Percentiles rank a stretch among this genome's conserved stretches.
Evolutionary conservation across 2,888 invertebrate genomes (phyloP).

Genomic region (Sisyra nigra): DNA sequence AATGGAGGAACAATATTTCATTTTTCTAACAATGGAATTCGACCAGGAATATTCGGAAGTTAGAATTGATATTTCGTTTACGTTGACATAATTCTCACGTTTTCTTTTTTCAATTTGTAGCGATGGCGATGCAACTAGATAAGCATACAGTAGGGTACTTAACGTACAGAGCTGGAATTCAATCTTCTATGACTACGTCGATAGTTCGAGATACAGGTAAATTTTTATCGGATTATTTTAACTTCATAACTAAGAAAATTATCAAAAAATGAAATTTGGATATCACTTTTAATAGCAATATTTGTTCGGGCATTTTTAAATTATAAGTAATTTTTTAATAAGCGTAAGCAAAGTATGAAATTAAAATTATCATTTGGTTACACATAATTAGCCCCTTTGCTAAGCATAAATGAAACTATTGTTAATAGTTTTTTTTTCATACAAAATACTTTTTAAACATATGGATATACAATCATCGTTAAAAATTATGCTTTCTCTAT

Average conservation of each 20-base stretch:
- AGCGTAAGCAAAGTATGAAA: too few species aligned
- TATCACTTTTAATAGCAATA: too few species aligned
- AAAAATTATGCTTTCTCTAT: too few species aligned
- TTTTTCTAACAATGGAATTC: conserved; percentile 41
- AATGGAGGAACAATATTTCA: conserved; percentile 63
- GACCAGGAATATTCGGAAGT: conserved; percentile 66
- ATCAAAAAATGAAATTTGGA: too few species aligned
- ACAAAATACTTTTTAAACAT: too few species aligned
- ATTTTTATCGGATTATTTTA: conserved; percentile 1
- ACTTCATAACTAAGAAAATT: not conserved
- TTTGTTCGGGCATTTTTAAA: not conserved
- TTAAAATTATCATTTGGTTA: too few species aligned
- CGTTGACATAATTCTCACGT: not conserved
- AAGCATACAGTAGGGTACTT: conserved; percentile 78
- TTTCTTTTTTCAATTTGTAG: conserved; percentile 27
- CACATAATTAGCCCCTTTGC: too few species aligned
- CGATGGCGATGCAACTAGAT: conserved; percentile 72
- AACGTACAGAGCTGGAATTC: conserved; percentile 55
- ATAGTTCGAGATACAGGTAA: conserved; percentile 62
- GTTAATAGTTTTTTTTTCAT: too few species aligned
- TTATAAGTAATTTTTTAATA: too few species aligned
- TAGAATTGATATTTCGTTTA: conserved; percentile 24
- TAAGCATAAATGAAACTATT: too few species aligned
- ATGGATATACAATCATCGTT: too few species aligned
- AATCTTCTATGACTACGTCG: conserved; percentile 67